Conservation (phyloP, 2,888 invertebrate species). For the Dioctria linearis region DNA sequence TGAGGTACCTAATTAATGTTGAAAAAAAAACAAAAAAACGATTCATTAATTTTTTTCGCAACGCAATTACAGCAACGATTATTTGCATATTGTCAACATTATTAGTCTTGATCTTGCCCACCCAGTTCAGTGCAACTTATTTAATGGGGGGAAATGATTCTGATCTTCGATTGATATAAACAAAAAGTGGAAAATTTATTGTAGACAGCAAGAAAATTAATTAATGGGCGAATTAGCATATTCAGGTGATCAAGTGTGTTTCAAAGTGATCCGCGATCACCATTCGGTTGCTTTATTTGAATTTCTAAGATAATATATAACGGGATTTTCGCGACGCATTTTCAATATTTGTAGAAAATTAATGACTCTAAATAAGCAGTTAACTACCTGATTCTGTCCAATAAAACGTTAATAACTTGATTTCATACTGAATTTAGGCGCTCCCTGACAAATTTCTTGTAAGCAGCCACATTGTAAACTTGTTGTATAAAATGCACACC, state of each 20-base stretch:
- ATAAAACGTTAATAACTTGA: constrained; percentile 44
- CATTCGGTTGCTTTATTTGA: constrained; percentile 37
- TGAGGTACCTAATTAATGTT: neutral
- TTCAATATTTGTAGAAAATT: constrained; percentile 24
- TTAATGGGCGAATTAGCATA: constrained; percentile 36
- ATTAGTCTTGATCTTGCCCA: too few relatives aligned
- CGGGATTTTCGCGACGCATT: constrained; percentile 38
- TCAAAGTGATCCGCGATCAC: constrained; percentile 50
- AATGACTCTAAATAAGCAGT: constrained; percentile 32
- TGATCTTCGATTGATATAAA: constrained; percentile 13
- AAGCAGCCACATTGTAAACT: neutral
- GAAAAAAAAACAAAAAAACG: neutral
- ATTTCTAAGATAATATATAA: constrained; percentile 23
- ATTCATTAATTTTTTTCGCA: constrained; percentile 14
- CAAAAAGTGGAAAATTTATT: constrained; percentile 44
- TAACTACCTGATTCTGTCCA: constrained; percentile 43
- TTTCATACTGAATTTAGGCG: neutral
- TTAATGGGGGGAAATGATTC: neutral
- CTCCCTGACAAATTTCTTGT: neutral
- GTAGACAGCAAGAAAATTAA: constrained; percentile 44
- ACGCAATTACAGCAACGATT: neutral
- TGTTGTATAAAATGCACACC: neutral
- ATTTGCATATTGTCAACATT: neutral
- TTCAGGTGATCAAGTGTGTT: constrained; percentile 45
- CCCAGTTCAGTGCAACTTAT: too few relatives aligned